A percentile compares a stretch with the other conserved stretches of the same genome.
Conservation (phyloP, 2,797 vertebrate genomes). For the Clarias platycephalus region DNA sequence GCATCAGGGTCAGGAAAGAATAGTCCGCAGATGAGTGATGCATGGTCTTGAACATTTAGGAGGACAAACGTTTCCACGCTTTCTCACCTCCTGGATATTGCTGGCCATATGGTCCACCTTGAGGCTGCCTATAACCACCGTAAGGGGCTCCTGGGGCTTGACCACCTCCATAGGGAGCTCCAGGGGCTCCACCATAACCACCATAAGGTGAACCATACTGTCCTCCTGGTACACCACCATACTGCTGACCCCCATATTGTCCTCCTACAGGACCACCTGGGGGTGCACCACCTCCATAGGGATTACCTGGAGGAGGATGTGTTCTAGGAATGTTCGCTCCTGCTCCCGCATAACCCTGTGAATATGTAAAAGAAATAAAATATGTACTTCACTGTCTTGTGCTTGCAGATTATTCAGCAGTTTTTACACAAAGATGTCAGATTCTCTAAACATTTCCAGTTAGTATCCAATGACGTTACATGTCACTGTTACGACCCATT, state of each 20-base stretch:
- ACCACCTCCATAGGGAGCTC: constrained; percentile 60
- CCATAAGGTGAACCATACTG: constrained; percentile 64
- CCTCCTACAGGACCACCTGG: constrained; percentile 57
- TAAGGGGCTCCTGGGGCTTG: constrained; percentile 66
- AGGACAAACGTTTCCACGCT: neutral
- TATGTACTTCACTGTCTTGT: neutral
- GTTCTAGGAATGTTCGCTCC: constrained; percentile 48
- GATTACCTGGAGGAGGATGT: constrained; percentile 58
- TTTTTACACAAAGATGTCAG: neutral
- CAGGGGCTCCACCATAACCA: constrained; percentile 63
- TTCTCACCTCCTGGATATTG: constrained; percentile 72
- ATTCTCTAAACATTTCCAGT: neutral
- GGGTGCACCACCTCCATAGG: constrained; percentile 59
- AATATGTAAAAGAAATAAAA: neutral
- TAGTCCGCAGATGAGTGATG: too few relatives aligned
- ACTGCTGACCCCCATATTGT: constrained; percentile 63
- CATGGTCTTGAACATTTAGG: too few relatives aligned
- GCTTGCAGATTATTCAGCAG: neutral
- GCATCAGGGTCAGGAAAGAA: too few relatives aligned
- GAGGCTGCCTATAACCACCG: constrained; percentile 68
- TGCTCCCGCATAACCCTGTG: constrained; percentile 69
- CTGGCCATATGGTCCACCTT: constrained; percentile 74
- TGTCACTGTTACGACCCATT: neutral
- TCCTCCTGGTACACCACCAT: constrained; percentile 59
- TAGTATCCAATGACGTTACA: neutral